Evolutionary conservation across 1,140 invertebrate species (phyloP).

Genomic region (Carposina sasakii): DNA sequence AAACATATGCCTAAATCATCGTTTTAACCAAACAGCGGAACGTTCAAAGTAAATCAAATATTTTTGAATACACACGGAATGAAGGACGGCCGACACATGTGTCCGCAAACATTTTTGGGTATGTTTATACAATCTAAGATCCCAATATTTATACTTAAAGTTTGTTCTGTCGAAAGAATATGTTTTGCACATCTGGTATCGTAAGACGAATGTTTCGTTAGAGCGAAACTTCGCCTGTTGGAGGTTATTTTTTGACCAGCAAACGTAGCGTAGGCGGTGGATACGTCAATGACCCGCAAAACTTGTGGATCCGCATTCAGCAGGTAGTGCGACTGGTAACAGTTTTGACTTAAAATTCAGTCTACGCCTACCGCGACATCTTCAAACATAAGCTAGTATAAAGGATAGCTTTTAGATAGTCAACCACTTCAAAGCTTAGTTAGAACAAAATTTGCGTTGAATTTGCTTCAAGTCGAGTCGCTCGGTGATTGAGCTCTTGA

Average conservation of each 20-base stretch:
- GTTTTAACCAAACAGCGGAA: constrained; percentile 39
- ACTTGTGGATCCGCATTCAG: constrained; percentile 67
- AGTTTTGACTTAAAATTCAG: no score
- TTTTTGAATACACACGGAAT: constrained; percentile 38
- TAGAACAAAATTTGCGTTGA: no score
- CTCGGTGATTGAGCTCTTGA: no score
- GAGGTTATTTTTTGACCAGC: constrained; percentile 42
- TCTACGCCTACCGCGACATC: no score
- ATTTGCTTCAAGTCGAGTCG: no score
- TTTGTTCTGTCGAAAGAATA: no score
- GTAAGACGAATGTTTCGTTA: constrained; percentile 8
- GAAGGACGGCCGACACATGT: constrained; percentile 44
- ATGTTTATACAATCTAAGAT: constrained; percentile 41
- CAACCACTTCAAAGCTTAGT: no score
- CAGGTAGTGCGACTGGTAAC: constrained; percentile 46
- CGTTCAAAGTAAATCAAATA: constrained; percentile 43
- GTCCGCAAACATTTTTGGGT: constrained; percentile 51
- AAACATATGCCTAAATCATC: constrained; percentile 18
- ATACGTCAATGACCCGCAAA: constrained; percentile 69
- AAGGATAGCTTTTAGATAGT: no score
- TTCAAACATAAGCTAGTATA: no score
- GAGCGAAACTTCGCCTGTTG: constrained; percentile 26
- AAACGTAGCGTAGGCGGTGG: constrained; percentile 54
- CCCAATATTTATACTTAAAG: no score
- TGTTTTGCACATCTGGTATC: no score